Evolutionary conservation across 2,888 invertebrate genomes (phyloP), one percentile per base, ranked within the genome.

Genomic region (Rugalucina vietnamica): DNA sequence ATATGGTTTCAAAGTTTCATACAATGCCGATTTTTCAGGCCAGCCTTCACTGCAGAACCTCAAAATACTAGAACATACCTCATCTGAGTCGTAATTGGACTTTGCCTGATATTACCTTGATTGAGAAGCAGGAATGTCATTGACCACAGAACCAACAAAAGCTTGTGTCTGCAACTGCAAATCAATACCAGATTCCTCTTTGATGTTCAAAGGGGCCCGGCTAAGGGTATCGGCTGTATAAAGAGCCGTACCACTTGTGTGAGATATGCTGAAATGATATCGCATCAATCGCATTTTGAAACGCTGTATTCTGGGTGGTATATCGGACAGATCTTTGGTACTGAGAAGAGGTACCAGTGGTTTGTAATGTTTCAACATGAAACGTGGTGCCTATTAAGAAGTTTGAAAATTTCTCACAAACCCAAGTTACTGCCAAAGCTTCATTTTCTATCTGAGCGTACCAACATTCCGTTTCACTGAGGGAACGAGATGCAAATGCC

Each of bases 201-300:
- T 81, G 21, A 29, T 75, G 50, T 24, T 27, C 14, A 76, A 39
- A 12, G 84, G 88, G 43, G 82, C 73, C 37, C 85, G 76, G 14
- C 79, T 82, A 37, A 87, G 69, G n/a, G 81, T 57, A 71, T 88
- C 88, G 34, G 88, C 84, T 72, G 82, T 77, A 39, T 76, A 39
- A 18, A 54, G 54, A 21, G 10, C n/a, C n/a, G 27, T 65, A 10
- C 75, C 80, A 37, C 21, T 27, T 5, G 69, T 69, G 21, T 74
- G 65, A 12, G 43, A 27, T 36, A 85, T 76, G 1, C 27, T 60
- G 32, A 75, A 84, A 34, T 37, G 27, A 69, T 74, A 85, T 65
- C 86, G 37, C 73, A 80, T 76, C 37, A 82, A 60, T 18, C 76
- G n/a, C 69, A 82, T 50, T 69, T 57, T 29, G 49, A 85, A 76